Conservation (phyloP, 37 sponge, comb jelly and placozoan species). For the Aplysina aerophoba region DNA sequence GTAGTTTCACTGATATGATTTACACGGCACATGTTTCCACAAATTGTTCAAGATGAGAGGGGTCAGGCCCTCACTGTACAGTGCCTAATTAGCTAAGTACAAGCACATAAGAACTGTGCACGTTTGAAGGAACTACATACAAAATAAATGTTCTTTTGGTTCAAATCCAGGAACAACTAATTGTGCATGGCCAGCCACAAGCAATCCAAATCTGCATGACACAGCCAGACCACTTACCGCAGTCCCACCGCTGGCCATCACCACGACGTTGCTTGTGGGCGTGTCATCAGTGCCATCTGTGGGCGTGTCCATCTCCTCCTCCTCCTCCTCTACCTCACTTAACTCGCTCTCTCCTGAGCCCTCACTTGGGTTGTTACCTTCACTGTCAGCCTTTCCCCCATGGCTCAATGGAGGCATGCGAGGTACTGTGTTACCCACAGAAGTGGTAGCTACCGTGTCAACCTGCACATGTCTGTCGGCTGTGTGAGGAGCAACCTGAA, state of each 20-base stretch:
- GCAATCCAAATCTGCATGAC: no score
- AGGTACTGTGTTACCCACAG: not conserved
- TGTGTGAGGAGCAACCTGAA: not conserved
- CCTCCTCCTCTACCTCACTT: not conserved
- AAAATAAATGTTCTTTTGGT: no score
- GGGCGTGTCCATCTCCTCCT: constrained; percentile 27
- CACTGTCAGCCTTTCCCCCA: not conserved
- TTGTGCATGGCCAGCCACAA: no score
- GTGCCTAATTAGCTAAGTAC: no score
- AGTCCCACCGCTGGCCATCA: constrained; percentile 6
- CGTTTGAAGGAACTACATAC: no score
- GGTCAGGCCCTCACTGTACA: no score
- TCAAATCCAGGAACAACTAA: no score
- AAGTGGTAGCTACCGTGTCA: not conserved
- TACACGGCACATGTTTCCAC: no score
- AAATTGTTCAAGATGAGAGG: no score
- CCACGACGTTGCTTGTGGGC: constrained; percentile 38
- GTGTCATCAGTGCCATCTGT: constrained; percentile 38
- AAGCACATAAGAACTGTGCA: no score
- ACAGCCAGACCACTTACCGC: not conserved
- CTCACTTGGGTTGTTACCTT: not conserved
- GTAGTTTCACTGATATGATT: no score
- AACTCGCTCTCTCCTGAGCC: constrained; percentile 31
- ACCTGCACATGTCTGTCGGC: not conserved
- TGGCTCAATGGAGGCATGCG: not conserved